These are phyloP conservation scores for Dallia pectoralis DNA, from an alignment of 2,797 vertebrate genomes.

Conservation along the genomic window DNA sequence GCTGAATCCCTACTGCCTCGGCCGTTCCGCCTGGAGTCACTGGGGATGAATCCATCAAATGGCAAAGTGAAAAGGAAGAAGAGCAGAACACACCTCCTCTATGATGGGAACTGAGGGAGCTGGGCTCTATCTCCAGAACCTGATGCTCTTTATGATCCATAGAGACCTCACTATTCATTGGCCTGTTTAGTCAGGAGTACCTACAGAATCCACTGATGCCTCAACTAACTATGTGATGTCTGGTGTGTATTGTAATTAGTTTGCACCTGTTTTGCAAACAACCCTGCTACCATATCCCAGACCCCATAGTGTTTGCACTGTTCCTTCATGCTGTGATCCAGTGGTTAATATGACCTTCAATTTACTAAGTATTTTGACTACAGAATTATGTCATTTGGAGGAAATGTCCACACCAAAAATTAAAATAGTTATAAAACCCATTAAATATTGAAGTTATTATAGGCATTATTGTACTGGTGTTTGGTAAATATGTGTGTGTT, in stretches of 20 bases:
- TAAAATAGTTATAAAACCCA: no score
- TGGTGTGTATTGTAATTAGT: background rate
- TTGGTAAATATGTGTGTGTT: no score
- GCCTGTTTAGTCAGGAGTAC: background rate
- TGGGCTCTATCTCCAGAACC: background rate
- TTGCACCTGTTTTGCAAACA: background rate
- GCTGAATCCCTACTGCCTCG: conserved; percentile 74
- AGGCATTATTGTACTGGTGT: no score
- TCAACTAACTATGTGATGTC: background rate
- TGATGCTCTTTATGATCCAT: background rate
- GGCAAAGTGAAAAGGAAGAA: conserved; percentile 79
- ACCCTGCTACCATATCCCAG: background rate
- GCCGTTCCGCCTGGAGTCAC: conserved; percentile 84
- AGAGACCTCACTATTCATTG: background rate
- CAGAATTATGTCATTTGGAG: no score
- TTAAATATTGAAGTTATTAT: no score
- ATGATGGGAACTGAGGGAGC: conserved; percentile 28
- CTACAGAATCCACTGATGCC: background rate
- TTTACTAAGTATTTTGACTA: background rate
- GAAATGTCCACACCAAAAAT: no score
- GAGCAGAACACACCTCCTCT: conserved; percentile 64
- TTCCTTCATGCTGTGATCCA: background rate
- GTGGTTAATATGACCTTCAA: background rate
- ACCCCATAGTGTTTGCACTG: background rate
- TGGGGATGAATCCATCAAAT: conserved; percentile 59